phyloP scores from a whole-genome alignment of 2,113 vertebrate species.

The Sinocyclocheilus anophthalmus region DNA sequence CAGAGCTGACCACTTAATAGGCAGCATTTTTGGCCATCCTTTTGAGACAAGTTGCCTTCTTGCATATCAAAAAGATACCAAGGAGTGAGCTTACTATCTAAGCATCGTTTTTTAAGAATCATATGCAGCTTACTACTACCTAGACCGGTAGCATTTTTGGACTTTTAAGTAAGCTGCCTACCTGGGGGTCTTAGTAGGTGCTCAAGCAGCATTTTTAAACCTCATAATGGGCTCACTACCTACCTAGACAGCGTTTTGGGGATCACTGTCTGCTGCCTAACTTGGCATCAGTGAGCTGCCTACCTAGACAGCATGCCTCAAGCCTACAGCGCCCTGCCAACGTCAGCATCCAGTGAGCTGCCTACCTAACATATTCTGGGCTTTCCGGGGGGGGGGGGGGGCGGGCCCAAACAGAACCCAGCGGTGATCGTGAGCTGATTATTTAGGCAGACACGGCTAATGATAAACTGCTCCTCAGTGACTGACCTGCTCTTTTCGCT shows the following conservation, averaged over 20 bases:
- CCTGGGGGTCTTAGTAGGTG: background rate
- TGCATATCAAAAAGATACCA: background rate
- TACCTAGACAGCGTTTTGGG: background rate
- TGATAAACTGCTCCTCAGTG: background rate
- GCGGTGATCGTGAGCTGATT: background rate
- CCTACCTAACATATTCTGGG: background rate
- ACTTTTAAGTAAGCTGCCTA: background rate
- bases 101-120: background rate
- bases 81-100: background rate
- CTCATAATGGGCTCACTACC: background rate
- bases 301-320: background rate
- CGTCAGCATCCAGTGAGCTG: background rate
- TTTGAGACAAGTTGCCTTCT: background rate
- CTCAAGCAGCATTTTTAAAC: background rate
- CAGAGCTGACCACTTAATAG: background rate
- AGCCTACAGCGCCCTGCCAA: background rate
- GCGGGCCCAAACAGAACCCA: too few relatives aligned
- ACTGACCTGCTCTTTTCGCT: slow-evolving; percentile 78
- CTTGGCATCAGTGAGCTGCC: background rate
- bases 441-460: background rate
- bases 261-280: background rate
- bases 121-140: too few relatives aligned
- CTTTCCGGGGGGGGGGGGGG: too few relatives aligned
- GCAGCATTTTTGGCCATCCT: background rate
- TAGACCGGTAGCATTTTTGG: background rate